phyloP scores from a whole-genome alignment of 2,113 vertebrate species.

The Neodon shergylaensis region DNA sequence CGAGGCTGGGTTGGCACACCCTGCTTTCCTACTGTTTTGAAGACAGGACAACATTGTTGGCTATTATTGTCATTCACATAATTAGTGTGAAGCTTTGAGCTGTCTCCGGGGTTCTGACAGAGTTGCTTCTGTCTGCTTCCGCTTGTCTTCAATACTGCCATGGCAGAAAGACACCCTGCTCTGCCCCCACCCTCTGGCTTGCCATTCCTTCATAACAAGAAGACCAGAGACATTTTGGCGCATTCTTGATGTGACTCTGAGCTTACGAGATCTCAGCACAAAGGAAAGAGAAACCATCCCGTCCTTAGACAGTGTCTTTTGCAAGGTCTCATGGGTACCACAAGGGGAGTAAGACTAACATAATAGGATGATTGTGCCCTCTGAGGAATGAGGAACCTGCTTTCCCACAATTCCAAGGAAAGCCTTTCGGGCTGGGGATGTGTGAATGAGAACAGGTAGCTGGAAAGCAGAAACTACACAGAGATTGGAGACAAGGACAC shows the following conservation, averaged over 20 bases:
- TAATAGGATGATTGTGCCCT: no score
- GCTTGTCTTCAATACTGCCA: background rate
- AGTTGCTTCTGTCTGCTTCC: background rate
- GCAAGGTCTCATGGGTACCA: background rate
- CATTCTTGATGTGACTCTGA: background rate
- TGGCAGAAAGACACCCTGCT: background rate
- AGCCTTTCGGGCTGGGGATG: background rate
- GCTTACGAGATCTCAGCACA: background rate
- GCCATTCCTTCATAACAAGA: background rate
- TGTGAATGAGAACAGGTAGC: background rate
- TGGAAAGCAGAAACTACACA: background rate
- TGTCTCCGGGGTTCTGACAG: background rate
- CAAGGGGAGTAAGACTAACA: no score
- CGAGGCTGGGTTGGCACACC: background rate
- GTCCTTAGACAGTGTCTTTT: background rate
- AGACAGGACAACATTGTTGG: background rate
- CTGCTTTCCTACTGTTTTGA: background rate
- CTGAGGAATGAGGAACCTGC: background rate
- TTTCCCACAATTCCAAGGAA: background rate
- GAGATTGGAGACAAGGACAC: background rate
- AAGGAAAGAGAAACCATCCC: background rate
- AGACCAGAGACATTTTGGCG: background rate
- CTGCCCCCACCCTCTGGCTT: background rate
- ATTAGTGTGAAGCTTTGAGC: background rate
- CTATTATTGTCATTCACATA: background rate